Conservation (phyloP, 2,888 invertebrate genomes). For the Phyllotreta cruciferae region DNA sequence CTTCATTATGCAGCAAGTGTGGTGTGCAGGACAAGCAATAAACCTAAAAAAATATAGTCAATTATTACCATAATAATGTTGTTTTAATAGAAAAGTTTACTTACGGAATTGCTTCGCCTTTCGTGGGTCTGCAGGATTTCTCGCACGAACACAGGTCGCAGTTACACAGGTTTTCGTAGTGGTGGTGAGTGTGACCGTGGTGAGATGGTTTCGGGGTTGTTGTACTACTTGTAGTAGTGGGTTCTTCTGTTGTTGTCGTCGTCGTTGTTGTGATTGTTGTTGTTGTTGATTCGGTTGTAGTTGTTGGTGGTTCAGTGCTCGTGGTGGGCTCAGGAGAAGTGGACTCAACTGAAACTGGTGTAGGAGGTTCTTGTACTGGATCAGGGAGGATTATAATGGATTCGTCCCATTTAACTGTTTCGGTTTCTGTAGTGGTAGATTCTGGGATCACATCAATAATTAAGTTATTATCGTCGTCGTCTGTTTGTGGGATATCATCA, state of each 20-base stretch:
- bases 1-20: neutral
- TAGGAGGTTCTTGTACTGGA: too few species aligned
- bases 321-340: too few species aligned
- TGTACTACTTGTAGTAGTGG: neutral
- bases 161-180: neutral
- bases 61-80: neutral
- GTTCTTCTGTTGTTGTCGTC: neutral
- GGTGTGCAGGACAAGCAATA: neutral
- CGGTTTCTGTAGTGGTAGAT: too few species aligned
- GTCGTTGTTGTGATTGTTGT: neutral
- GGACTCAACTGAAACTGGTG: too few species aligned
- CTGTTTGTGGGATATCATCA: too few species aligned
- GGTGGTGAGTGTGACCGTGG: neutral
- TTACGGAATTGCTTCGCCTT: slow-evolving; percentile 1
- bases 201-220: neutral
- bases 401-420: too few species aligned
- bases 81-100: neutral
- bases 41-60: neutral
- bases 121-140: neutral
- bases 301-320: too few species aligned
- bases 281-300: neutral
- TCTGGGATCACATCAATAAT: too few species aligned
- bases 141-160: neutral
- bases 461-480: too few species aligned
- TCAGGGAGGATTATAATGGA: too few species aligned